Evolutionary conservation across 2,113 vertebrate species (phyloP).

Genomic region (Chlamydotis undulata): DNA sequence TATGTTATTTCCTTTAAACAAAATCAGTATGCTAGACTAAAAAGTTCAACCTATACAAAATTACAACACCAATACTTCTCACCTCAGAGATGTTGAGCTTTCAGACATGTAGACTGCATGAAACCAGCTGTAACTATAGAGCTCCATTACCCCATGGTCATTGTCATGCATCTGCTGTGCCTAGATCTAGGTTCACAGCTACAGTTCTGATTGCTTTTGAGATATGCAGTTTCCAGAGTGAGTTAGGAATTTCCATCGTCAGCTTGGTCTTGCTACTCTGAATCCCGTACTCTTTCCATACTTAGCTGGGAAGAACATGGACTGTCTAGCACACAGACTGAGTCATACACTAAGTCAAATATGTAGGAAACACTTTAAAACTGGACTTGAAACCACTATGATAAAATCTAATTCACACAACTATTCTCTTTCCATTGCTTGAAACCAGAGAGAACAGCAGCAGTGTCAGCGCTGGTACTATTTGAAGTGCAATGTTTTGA

Average conservation of each 20-base stretch:
- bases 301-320: not conserved
- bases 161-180: not conserved
- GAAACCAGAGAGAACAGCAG: not conserved
- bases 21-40: not conserved
- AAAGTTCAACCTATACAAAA: not conserved
- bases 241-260: conserved; percentile 26
- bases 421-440: not conserved
- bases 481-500: not conserved
- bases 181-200: not conserved
- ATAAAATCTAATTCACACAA: not conserved
- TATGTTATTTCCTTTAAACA: not conserved
- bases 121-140: not conserved
- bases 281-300: conserved; percentile 13
- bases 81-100: not conserved
- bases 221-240: not conserved
- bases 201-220: conserved; percentile 25
- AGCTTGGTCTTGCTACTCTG: not conserved
- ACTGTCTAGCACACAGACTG: not conserved
- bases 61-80: not conserved
- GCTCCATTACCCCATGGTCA: not conserved
- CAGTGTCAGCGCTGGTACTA: not conserved
- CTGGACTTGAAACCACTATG: not conserved
- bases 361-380: not conserved
- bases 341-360: not conserved
- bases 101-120: not conserved